A percentile compares a stretch with the other conserved stretches of the same genome.
These are phyloP conservation scores for Sorex fumeus DNA, from an alignment of 2,113 vertebrate genomes.

Conservation along the genomic window DNA sequence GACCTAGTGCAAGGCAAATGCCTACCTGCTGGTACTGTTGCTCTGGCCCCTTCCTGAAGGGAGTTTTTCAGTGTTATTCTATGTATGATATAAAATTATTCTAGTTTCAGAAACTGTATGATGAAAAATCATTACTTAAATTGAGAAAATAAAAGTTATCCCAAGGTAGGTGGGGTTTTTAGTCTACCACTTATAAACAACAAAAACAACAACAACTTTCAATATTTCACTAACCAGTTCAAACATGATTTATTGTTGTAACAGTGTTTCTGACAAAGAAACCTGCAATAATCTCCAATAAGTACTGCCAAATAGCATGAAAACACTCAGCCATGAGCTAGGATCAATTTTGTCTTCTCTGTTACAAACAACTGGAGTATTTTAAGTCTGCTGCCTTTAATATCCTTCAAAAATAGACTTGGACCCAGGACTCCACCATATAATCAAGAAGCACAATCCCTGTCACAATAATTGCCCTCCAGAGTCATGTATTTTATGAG, in stretches of 20 bases:
- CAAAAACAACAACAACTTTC: slow-evolving; percentile 54
- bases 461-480: slow-evolving; percentile 67
- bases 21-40: no score
- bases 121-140: neutral
- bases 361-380: slow-evolving; percentile 65
- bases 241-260: slow-evolving; percentile 80
- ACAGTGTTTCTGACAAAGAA: slow-evolving; percentile 79
- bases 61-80: neutral
- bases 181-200: slow-evolving; percentile 63
- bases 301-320: slow-evolving; percentile 59
- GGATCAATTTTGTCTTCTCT: slow-evolving; percentile 80
- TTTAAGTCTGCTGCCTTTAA: slow-evolving; percentile 82
- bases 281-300: slow-evolving; percentile 80
- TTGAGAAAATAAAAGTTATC: neutral
- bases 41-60: neutral
- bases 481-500: slow-evolving; percentile 70
- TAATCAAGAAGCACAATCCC: slow-evolving; percentile 71
- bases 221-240: slow-evolving; percentile 59
- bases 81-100: neutral
- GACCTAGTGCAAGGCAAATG: no score
- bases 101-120: neutral
- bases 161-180: slow-evolving; percentile 10
- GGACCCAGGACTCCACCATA: slow-evolving; percentile 43
- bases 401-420: slow-evolving; percentile 79
- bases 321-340: slow-evolving; percentile 66